Evolutionary conservation across 2,888 invertebrate genomes (phyloP), one percentile per base, ranked within the genome.

Genomic region (Lasiommata megera): DNA sequence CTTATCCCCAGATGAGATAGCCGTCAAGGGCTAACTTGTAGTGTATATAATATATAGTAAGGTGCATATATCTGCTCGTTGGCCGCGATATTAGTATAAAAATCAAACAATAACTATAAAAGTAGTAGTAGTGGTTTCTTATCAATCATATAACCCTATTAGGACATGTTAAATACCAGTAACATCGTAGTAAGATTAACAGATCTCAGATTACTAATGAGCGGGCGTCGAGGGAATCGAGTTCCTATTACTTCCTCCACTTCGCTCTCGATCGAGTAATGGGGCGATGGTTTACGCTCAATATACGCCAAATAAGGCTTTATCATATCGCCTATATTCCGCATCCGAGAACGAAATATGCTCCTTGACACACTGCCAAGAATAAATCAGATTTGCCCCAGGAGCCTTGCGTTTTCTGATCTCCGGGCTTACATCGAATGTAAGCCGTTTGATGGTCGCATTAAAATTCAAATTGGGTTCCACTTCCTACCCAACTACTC

Each of bases 301-400:
- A 82, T 83, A 77, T 76, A 79, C 72, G 72, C 73, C 81, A 78
- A 79, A 81, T 83, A 81, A 79, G 78, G 80, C 80, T 79, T 81
- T 79, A 82, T 82, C 80, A 79, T 77, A 69, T 67, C 71, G 71
- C 73, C 77, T 76, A 84, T 82, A 82, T 79, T 77, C 77, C 77
- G 71, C 74, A 75, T 80, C 78, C 76, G 73, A 73, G 72, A 73
- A 68, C 72, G 73, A 77, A 82, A 82, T 82, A 81, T 76, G 77
- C 75, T 74, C 76, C 80, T 85, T 84, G 83, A 83, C 80, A 78
- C 77, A 80, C 72, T 78, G 84, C 84, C 84, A 82, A 73, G 76
- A 77, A 85, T 86, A 86, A 84, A 87, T 86, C 84, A 81, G 79
- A 82, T 86, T 81, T 76, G 59, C 64, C 61, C 46, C 46, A 56